Evolutionary conservation across 2,888 invertebrate genomes (phyloP).

Genomic region (Malthinus seriepunctatus): DNA sequence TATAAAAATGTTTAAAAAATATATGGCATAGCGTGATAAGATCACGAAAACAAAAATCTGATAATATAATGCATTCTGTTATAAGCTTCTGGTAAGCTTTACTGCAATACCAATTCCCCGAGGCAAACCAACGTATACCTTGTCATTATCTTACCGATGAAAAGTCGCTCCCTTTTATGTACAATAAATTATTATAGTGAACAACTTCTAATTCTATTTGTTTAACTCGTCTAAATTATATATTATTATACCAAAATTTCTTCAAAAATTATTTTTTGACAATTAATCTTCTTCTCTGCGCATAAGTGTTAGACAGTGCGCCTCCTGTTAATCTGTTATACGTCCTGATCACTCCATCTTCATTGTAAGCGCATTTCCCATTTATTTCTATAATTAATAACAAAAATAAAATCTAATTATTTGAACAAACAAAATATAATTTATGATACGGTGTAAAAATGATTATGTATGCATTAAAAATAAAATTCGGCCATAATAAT

Average conservation of each 20-base stretch:
- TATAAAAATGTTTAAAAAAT: no score
- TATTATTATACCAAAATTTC: background rate
- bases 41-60: no score
- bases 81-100: no score
- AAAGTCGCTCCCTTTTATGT: background rate
- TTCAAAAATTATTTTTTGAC: background rate
- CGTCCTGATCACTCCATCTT: no score
- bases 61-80: no score
- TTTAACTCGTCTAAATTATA: constrained; percentile 9
- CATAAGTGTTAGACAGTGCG: background rate
- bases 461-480: constrained; percentile 53
- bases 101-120: no score
- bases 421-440: constrained; percentile 42
- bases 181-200: constrained; percentile 1
- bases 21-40: no score
- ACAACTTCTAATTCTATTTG: constrained; percentile 36
- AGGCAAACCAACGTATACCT: no score
- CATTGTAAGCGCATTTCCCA: no score
- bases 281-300: background rate
- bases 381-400: no score
- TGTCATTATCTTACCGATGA: no score
- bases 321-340: no score
- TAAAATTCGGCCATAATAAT: constrained; percentile 53
- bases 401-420: background rate
- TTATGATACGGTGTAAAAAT: constrained; percentile 43